Conservation (phyloP, 2,888 invertebrate genomes). For the Latrodectus hesperus region DNA sequence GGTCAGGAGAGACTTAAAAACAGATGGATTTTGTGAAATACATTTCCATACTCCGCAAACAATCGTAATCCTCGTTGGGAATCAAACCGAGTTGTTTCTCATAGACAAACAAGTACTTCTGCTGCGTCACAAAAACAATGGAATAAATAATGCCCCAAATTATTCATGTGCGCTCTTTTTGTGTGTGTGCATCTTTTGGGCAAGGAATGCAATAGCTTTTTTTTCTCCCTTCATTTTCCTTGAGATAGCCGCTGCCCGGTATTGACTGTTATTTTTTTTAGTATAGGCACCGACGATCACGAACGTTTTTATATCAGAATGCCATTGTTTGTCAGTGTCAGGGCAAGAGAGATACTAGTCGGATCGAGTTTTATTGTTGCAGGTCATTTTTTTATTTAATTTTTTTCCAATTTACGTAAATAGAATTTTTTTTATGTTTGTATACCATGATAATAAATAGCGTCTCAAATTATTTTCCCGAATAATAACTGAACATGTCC, state of each 20-base stretch:
- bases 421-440: no score
- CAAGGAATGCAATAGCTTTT: neutral
- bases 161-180: neutral
- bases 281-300: neutral
- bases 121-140: neutral
- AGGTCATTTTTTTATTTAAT: no score
- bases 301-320: neutral
- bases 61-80: neutral
- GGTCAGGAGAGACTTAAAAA: neutral
- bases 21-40: neutral
- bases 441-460: no score
- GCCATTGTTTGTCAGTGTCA: neutral
- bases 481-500: no score
- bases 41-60: neutral
- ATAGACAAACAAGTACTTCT: neutral
- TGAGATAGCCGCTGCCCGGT: neutral
- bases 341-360: neutral
- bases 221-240: neutral
- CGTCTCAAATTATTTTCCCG: no score
- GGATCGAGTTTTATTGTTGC: no score
- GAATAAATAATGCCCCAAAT: conserved; percentile 5
- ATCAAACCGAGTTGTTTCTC: neutral
- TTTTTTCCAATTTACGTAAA: no score
- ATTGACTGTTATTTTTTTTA: neutral
- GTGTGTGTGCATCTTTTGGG: neutral